phyloP scores from a whole-genome alignment of 2,113 vertebrate species.

The Alces alces region DNA sequence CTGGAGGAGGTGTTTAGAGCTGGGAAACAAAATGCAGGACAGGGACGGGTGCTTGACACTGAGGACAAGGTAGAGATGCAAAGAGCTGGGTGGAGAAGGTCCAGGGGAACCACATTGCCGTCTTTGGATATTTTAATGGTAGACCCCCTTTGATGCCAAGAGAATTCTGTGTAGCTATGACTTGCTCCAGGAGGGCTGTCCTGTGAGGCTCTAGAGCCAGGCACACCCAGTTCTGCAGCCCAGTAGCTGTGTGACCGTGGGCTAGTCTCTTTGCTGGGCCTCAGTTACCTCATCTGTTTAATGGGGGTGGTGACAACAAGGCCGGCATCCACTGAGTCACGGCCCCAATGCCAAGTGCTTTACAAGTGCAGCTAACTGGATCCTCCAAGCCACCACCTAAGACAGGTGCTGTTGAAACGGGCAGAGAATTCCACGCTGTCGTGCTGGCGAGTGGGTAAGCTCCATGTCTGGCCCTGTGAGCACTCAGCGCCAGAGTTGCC shows the following conservation, averaged over 20 bases:
- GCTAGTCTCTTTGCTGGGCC: background rate
- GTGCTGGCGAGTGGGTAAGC: background rate
- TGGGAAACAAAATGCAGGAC: background rate
- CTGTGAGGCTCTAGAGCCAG: background rate
- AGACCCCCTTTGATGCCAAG: background rate
- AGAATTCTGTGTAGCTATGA: background rate
- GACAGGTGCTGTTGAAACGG: background rate
- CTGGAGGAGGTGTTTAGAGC: background rate
- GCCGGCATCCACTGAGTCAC: background rate
- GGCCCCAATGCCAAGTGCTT: background rate
- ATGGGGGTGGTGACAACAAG: background rate
- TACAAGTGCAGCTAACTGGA: background rate
- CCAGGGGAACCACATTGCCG: background rate
- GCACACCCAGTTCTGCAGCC: background rate
- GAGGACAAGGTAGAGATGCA: background rate
- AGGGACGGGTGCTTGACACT: no score
- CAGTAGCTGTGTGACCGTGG: background rate
- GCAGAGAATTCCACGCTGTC: fast-evolving
- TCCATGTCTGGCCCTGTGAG: background rate
- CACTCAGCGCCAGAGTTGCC: fast-evolving
- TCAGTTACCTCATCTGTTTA: background rate
- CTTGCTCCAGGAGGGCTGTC: background rate
- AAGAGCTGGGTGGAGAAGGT: background rate
- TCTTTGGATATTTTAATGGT: background rate
- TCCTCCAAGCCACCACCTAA: background rate